A percentile compares a stretch with the other conserved stretches of the same genome.
These are phyloP conservation scores for Platerodrilus igneus DNA, from an alignment of 2,888 invertebrate genomes.

Conservation along the genomic window DNA sequence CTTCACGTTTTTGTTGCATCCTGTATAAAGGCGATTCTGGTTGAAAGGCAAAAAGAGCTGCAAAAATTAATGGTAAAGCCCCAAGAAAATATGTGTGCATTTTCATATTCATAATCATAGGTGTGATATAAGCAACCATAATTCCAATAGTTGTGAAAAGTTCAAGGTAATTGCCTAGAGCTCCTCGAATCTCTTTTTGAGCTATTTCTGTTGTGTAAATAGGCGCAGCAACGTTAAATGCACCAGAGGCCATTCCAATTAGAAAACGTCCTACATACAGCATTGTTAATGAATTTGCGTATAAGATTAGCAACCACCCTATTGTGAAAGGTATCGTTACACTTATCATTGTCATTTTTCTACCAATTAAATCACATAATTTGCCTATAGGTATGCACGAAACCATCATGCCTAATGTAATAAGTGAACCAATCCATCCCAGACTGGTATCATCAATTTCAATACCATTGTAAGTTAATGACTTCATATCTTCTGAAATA, in stretches of 20 bases:
- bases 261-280: constrained; percentile 60
- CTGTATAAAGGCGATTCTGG: constrained; percentile 80
- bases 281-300: constrained; percentile 59
- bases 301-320: constrained; percentile 71
- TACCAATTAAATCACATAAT: constrained; percentile 53
- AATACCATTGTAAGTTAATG: no score
- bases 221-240: constrained; percentile 78
- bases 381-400: constrained; percentile 66
- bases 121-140: constrained; percentile 62
- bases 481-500: no score
- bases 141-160: constrained; percentile 82
- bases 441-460: no score
- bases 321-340: constrained; percentile 63
- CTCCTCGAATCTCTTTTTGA: constrained; percentile 76
- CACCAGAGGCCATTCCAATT: constrained; percentile 72
- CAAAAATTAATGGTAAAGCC: constrained; percentile 63
- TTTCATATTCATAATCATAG: constrained; percentile 44
- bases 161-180: constrained; percentile 83
- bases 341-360: constrained; percentile 64
- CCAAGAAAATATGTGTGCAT: constrained; percentile 57
- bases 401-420: no score
- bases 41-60: constrained; percentile 68
- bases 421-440: no score
- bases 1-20: constrained; percentile 58
- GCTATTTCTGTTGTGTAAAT: constrained; percentile 84